phyloP scores from a whole-genome alignment of 2,888 invertebrate genomes.

The Lottia gigantea region DNA sequence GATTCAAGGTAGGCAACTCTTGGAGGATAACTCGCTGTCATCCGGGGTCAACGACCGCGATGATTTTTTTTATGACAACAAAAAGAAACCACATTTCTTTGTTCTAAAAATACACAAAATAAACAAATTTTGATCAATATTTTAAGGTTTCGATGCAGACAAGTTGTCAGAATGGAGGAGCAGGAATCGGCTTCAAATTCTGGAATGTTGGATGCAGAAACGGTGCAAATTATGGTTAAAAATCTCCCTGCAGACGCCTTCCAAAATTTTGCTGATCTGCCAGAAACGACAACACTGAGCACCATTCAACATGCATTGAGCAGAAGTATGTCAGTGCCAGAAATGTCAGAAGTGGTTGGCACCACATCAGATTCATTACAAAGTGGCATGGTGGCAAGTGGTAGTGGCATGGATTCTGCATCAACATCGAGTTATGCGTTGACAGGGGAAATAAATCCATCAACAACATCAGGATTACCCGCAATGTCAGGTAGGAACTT shows the following conservation, averaged over 20 bases:
- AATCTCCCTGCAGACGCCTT: conserved; percentile 4
- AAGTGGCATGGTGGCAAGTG: background rate
- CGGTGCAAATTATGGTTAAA: conserved; percentile 4
- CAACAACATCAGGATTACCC: too few species aligned
- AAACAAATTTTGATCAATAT: background rate
- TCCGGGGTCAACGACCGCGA: too few species aligned
- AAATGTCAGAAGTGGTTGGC: conserved; percentile 6
- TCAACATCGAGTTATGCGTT: background rate
- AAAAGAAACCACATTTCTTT: conserved; percentile 1
- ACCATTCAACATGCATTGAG: background rate
- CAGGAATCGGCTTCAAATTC: conserved; percentile 1
- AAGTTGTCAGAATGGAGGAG: background rate
- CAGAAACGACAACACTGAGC: background rate
- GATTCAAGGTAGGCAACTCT: too few species aligned
- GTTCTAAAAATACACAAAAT: background rate
- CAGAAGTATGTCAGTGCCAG: conserved; percentile 4
- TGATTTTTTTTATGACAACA: background rate
- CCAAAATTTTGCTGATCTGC: background rate
- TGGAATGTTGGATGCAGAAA: background rate
- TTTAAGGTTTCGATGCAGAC: background rate
- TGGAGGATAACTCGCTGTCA: too few species aligned
- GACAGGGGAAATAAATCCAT: too few species aligned
- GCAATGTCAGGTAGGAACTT: too few species aligned
- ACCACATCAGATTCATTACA: background rate
- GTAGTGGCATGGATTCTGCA: background rate